These are phyloP conservation scores for Pseudopleuronectes americanus DNA, from an alignment of 2,797 vertebrate species.

Conservation along the genomic window DNA sequence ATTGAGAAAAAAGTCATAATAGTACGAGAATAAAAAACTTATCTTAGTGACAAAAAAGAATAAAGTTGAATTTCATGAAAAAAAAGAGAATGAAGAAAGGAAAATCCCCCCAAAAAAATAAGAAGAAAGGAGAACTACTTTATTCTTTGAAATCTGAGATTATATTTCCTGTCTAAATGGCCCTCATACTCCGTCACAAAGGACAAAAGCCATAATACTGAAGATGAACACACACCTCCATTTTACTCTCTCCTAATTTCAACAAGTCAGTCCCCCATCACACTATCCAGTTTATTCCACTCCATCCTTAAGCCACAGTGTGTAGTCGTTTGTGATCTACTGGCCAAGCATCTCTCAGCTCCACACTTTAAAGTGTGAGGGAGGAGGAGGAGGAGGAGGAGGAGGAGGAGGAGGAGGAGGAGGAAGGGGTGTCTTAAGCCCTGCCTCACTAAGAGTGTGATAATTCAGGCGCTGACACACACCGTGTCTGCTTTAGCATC, in stretches of 20 bases:
- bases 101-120: too few species aligned
- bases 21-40: too few species aligned
- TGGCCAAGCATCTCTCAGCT: slow-evolving; percentile 51
- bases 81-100: too few species aligned
- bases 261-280: slow-evolving; percentile 42
- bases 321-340: slow-evolving; percentile 58
- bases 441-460: slow-evolving; percentile 78
- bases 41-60: too few species aligned
- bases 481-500: slow-evolving; percentile 79
- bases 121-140: too few species aligned
- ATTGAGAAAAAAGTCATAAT: too few species aligned
- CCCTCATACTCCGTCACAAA: too few species aligned
- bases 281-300: slow-evolving; percentile 43
- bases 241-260: slow-evolving; percentile 11
- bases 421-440: slow-evolving; percentile 57
- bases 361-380: slow-evolving; percentile 51
- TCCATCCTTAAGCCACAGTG: slow-evolving; percentile 37
- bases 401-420: slow-evolving; percentile 2
- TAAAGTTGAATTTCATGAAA: too few species aligned
- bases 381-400: slow-evolving; percentile 1
- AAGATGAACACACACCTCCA: slow-evolving; percentile 6
- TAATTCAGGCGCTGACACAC: slow-evolving; percentile 81
- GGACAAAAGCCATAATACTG: not conserved
- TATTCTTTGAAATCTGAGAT: too few species aligned
- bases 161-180: too few species aligned